Evolutionary conservation across 2,888 invertebrate species (phyloP), one percentile per base, ranked within the genome.

Genomic region (Dryobota labecula): DNA sequence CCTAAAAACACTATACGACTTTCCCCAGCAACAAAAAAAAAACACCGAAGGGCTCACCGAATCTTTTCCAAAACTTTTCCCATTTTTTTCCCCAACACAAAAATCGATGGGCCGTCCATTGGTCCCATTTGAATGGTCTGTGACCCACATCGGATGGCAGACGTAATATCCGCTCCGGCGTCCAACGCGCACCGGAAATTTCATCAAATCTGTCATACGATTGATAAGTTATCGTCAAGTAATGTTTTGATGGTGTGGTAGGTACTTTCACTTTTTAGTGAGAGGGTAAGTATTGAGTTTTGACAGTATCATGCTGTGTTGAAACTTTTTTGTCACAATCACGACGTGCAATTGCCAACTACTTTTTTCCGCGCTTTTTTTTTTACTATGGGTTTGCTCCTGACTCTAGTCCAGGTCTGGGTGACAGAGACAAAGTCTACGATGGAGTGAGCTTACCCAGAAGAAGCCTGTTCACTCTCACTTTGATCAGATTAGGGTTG

Each of bases 161-260:
- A 79, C 82, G 89, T 87, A 92, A 92, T 92, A 91, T 92, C 92
- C 92, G 92, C 86, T 80, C 74, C 75, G 80, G 49, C 64, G 66
- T 73, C 73, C 63, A 75, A 73, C 74, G 76, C 70, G 56, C 80
- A 68, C 86, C 90, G 92, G 92, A 92, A 89, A 91, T 92, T 92
- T 91, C 91, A 92, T 91, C 91, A 92, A 90, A 91, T 91, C 90
- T 87, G 83, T 79, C 89, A 81, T 65, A 82, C 82, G 82, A 83
- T 87, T 88, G 90, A 91, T 91, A 89, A 88, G 85, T 84, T 87
- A 89, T 86, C 84, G 71, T 36, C 61, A 60, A 73, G 65, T 85
- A 87, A 88, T 84, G 81, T 79, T 69, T 74, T 56, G 53, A 47
- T 63, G 13, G 27, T 20, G 53, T 56, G 30, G 38, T 3, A 24